Percentiles rank a stretch among this genome's conserved stretches.
phyloP scores from a whole-genome alignment of 30 jellyfish, hydroid and myxozoan species.

The Aurelia sp. region DNA sequence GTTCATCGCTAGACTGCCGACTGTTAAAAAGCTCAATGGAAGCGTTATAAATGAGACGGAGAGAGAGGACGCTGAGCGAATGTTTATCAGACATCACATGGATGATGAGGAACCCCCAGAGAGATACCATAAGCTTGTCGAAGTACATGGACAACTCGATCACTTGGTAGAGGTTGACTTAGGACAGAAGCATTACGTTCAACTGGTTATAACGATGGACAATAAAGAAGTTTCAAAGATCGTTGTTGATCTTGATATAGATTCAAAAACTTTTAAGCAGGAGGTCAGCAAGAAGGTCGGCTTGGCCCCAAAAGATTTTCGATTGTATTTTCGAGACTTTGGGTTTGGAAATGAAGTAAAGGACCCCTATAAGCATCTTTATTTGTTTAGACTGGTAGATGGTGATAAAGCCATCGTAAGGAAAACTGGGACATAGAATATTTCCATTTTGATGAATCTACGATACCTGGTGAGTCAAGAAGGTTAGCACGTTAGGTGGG shows the following conservation, averaged over 20 bases:
- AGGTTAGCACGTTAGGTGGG: too few species aligned
- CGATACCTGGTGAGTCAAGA: too few species aligned
- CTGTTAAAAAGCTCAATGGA: conserved; percentile 72
- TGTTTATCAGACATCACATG: conserved; percentile 79
- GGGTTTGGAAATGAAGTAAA: conserved; percentile 6
- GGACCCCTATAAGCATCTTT: conserved; percentile 7
- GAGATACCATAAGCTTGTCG: conserved; percentile 82
- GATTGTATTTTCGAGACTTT: conserved; percentile 16
- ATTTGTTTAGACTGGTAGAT: conserved; percentile 34
- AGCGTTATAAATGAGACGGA: conserved; percentile 61
- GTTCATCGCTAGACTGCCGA: conserved; percentile 80
- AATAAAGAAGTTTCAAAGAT: conserved; percentile 22
- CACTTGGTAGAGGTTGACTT: conserved; percentile 86
- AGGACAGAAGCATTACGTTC: conserved; percentile 22
- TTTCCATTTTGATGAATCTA: too few species aligned
- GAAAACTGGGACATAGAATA: too few species aligned
- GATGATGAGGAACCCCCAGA: conserved; percentile 73
- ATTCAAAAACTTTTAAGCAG: conserved; percentile 6
- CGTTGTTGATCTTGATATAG: conserved; percentile 43
- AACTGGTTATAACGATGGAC: background rate
- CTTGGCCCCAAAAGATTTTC: conserved; percentile 40
- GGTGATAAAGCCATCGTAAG: conserved; percentile 33
- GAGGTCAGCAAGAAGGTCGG: conserved; percentile 28
- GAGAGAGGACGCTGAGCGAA: conserved; percentile 93
- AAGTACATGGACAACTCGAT: conserved; percentile 70